Evolutionary conservation across 2,797 vertebrate genomes (phyloP), one percentile per base, ranked within the genome.

Genomic region (Sorex maritimensis): DNA sequence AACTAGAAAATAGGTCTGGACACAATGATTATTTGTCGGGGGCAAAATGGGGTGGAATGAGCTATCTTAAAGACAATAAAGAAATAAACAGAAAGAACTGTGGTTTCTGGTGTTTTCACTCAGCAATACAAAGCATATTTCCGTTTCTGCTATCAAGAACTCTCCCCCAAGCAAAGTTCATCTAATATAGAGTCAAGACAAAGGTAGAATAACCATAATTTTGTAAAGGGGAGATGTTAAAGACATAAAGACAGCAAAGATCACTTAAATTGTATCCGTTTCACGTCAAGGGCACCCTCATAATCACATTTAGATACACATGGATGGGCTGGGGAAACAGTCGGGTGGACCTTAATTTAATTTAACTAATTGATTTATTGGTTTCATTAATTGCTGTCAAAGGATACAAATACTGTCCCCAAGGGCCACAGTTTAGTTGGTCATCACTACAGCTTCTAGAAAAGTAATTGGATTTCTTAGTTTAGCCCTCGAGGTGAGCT

Each of bases 301-400:
- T 90, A 96, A 96, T 94, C 92, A 71, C 85, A 95, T 97, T 97
- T 92, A 95, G 91, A 93, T 91, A 91, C 81, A 95, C 92, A 68
- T 77, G 88, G 85, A 86, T 90, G 87, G 74, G 91, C 87, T 90
- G 69, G 95, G 71, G 90, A 95, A 96, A 96, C 91, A 94, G 94
- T 79, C 94, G 85, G 91, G 81, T 95, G 72, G 95, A 95, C 41
- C 87, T 94, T 96, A 96, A 97, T 95, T 92, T 95, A 96, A 96
- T 97, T 96, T 96, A 93, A 91, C 89, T 96, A 96, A 97, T 97
- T 96, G 96, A 97, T 96, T 96, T 96, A 97, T 97, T 96, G 96
- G 94, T 95, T 96, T 97, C 96, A 96, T 97, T 96, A 97, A 97
- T 97, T 96, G 96, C 89, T 97, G 96, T 96, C 96, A 95, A 94